phyloP scores from a whole-genome alignment of 2,888 invertebrate species.

The Nomada ferruginata region DNA sequence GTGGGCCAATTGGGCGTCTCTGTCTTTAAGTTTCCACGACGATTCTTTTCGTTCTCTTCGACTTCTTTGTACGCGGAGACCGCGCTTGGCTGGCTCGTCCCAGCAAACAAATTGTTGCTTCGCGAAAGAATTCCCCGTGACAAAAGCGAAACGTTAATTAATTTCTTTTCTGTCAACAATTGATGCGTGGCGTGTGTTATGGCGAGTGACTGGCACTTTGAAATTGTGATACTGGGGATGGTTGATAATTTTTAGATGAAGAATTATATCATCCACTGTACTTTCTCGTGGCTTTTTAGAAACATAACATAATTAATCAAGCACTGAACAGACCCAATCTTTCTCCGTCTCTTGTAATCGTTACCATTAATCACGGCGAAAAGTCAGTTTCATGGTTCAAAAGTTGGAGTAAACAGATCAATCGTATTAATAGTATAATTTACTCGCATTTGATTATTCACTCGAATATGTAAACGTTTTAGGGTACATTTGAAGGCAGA shows the following conservation, averaged over 20 bases:
- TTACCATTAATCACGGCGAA: conserved; percentile 9
- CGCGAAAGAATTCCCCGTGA: not conserved
- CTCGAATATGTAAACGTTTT: not conserved
- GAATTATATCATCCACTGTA: not conserved
- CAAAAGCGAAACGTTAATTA: not conserved
- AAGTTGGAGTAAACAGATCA: not conserved
- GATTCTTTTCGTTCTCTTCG: conserved; percentile 10
- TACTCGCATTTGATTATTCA: not conserved
- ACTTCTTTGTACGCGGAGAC: not conserved
- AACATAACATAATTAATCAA: conserved; percentile 1
- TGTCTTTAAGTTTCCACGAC: conserved; percentile 19
- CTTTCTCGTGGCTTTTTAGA: not conserved
- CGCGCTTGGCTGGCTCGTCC: not conserved
- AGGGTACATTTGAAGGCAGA: too few species aligned
- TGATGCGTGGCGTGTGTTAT: not conserved
- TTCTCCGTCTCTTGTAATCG: not conserved
- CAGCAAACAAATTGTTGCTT: conserved; percentile 7
- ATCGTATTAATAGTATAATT: not conserved
- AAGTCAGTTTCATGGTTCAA: not conserved
- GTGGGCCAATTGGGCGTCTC: conserved; percentile 25
- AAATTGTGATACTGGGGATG: not conserved
- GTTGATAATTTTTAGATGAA: not conserved
- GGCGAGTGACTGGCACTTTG: not conserved
- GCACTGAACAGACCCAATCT: not conserved
- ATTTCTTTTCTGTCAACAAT: not conserved